Conservation (phyloP, 2,113 vertebrate genomes). For the Sylvia atricapilla region DNA sequence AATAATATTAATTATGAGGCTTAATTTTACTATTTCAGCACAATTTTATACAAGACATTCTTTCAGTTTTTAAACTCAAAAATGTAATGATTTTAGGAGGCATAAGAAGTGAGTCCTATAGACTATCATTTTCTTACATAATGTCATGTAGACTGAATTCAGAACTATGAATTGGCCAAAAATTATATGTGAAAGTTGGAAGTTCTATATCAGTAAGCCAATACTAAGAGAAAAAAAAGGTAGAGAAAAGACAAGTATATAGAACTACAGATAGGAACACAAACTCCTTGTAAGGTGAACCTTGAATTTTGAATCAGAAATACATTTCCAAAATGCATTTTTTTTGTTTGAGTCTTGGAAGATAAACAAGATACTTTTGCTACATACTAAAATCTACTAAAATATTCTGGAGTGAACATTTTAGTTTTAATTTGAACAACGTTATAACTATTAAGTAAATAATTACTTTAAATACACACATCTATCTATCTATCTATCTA, state of each 20-base stretch:
- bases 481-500: neutral
- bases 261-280: neutral
- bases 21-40: neutral
- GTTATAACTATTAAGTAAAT: neutral
- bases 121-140: neutral
- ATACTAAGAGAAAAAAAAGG: neutral
- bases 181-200: neutral
- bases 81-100: neutral
- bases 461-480: neutral
- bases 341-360: neutral
- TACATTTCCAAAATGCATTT: neutral
- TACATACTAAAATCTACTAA: neutral
- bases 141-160: neutral
- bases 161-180: neutral
- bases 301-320: slow-evolving; percentile 29
- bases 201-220: neutral
- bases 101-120: neutral
- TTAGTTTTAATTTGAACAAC: neutral
- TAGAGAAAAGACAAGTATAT: neutral
- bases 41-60: neutral
- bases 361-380: neutral
- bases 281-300: neutral
- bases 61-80: neutral
- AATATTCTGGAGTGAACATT: neutral
- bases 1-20: neutral